Conservation (phyloP, 2,113 vertebrate genomes). For the Nannospalax galili region DNA sequence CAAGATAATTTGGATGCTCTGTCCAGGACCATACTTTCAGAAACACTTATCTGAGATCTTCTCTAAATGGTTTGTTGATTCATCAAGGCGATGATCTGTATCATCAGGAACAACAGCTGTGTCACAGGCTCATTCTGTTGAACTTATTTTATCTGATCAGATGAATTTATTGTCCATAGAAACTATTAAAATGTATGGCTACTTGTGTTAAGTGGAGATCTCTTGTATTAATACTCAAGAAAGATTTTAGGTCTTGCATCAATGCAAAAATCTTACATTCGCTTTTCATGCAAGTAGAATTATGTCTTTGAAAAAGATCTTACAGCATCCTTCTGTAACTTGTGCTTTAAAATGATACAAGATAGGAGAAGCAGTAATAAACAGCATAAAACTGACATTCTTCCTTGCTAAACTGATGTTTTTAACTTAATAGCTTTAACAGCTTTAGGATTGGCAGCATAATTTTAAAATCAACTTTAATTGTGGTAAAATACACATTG, state of each 20-base stretch:
- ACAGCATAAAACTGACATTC: neutral
- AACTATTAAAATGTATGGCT: neutral
- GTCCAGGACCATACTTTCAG: neutral
- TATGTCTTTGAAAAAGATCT: neutral
- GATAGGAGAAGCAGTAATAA: neutral
- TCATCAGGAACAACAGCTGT: neutral
- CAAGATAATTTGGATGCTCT: neutral
- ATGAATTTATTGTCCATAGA: neutral
- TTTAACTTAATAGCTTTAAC: conserved; percentile 35
- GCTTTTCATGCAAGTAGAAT: neutral
- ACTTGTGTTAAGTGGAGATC: neutral
- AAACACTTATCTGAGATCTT: neutral
- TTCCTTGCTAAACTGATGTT: neutral
- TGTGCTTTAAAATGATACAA: conserved; percentile 13
- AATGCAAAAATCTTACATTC: conserved; percentile 1
- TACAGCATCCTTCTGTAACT: neutral
- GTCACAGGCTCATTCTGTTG: neutral
- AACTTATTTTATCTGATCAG: neutral
- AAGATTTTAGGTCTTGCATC: neutral
- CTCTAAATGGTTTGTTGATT: neutral
- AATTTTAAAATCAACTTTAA: conserved; percentile 22
- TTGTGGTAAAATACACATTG: neutral
- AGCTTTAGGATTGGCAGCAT: neutral
- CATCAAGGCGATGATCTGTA: neutral
- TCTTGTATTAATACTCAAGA: neutral